These are phyloP conservation scores for Lumbricus terrestris DNA, from an alignment of 2,888 invertebrate genomes.

Conservation along the genomic window DNA sequence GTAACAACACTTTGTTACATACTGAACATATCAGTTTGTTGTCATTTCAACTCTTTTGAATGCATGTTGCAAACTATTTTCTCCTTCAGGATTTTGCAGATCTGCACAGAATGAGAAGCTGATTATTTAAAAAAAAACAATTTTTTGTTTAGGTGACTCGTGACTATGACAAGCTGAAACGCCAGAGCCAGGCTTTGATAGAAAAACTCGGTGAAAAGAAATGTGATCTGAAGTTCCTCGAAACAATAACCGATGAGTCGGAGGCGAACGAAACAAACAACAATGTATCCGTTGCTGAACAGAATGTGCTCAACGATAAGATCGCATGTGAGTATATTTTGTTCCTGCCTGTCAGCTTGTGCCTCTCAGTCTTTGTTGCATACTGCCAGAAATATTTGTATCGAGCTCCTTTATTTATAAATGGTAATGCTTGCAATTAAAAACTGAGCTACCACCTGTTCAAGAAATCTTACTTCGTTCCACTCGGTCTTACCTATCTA, in stretches of 20 bases:
- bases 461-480: background rate
- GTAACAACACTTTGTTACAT: no score
- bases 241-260: background rate
- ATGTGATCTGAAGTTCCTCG: slow-evolving; percentile 7
- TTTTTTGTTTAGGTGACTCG: slow-evolving; percentile 7
- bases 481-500: background rate
- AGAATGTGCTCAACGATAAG: background rate
- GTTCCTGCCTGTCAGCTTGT: background rate
- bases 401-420: background rate
- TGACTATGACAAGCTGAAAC: background rate
- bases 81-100: background rate
- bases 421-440: background rate
- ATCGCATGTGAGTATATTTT: background rate
- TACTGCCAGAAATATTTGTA: background rate
- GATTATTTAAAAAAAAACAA: background rate
- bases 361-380: background rate
- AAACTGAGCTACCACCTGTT: background rate
- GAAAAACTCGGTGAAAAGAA: background rate
- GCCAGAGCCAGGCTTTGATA: background rate
- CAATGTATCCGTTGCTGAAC: background rate
- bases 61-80: background rate
- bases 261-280: background rate
- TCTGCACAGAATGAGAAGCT: no score
- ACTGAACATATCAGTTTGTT: background rate
- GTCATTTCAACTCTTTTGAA: background rate